A percentile compares a stretch with the other conserved stretches of the same genome.
These are phyloP conservation scores for Agonopterix subpropinquella DNA, from an alignment of 2,888 invertebrate species.

Conservation along the genomic window DNA sequence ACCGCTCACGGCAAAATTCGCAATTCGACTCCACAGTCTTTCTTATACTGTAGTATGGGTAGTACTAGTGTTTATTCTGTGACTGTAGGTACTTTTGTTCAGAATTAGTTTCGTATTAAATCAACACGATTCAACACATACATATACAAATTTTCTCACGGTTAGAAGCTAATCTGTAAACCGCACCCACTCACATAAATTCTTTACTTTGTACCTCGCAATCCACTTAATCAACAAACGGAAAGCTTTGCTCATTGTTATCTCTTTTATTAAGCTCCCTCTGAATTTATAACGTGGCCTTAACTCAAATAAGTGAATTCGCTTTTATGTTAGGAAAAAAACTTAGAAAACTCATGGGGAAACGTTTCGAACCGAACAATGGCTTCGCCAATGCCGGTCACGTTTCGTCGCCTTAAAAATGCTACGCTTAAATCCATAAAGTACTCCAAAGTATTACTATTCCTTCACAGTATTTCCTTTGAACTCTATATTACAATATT, in stretches of 20 bases:
- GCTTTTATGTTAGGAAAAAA: constrained; percentile 52
- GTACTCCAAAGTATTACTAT: constrained; percentile 66
- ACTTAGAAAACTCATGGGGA: constrained; percentile 22
- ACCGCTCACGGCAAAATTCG: too few relatives aligned
- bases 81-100: too few relatives aligned
- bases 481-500: constrained; percentile 58
- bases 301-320: constrained; percentile 68
- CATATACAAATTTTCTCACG: too few relatives aligned
- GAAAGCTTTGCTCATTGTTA: constrained; percentile 44
- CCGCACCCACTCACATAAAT: not conserved
- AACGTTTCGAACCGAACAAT: constrained; percentile 52
- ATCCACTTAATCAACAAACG: constrained; percentile 48
- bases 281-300: constrained; percentile 54
- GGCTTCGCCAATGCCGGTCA: constrained; percentile 55
- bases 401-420: constrained; percentile 71
- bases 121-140: too few relatives aligned
- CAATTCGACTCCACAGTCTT: too few relatives aligned
- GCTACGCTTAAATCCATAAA: constrained; percentile 69
- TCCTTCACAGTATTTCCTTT: constrained; percentile 58
- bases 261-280: constrained; percentile 47
- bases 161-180: too few relatives aligned
- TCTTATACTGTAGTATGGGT: too few relatives aligned
- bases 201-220: not conserved
- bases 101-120: too few relatives aligned
- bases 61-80: too few relatives aligned